Conservation (phyloP, 2,113 vertebrate genomes). For the Macquaria australasica region DNA sequence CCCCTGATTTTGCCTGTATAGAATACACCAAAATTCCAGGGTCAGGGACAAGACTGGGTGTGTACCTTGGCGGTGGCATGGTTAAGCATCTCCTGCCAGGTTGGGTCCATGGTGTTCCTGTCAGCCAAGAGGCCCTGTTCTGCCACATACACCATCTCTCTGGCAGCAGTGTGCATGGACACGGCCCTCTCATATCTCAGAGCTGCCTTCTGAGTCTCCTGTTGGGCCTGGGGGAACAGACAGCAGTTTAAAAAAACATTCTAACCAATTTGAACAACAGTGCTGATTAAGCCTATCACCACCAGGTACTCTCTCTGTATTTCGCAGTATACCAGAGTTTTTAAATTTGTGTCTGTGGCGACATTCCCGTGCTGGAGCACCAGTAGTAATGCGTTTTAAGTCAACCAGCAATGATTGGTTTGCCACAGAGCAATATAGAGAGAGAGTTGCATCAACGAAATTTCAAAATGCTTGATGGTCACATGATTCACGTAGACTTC, state of each 20-base stretch:
- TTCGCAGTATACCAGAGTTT: too few relatives aligned
- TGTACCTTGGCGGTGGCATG: conserved; percentile 92
- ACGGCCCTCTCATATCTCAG: conserved; percentile 92
- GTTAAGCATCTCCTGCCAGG: conserved; percentile 97
- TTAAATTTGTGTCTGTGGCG: too few relatives aligned
- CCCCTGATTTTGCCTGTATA: neutral
- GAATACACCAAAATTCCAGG: neutral
- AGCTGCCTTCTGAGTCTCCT: conserved; percentile 93
- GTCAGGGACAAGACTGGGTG: too few relatives aligned
- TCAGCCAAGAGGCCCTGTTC: conserved; percentile 93
- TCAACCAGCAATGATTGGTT: too few relatives aligned
- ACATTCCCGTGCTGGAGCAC: too few relatives aligned
- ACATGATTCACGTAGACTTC: too few relatives aligned
- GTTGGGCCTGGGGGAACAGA: conserved; percentile 87
- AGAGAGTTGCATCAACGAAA: too few relatives aligned
- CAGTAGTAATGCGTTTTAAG: too few relatives aligned
- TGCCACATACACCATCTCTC: conserved; percentile 95
- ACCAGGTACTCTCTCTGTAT: too few relatives aligned
- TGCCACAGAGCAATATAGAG: too few relatives aligned
- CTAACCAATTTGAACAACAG: neutral
- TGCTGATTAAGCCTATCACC: too few relatives aligned
- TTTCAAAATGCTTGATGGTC: too few relatives aligned
- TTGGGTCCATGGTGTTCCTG: conserved; percentile 92
- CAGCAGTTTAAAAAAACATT: conserved; percentile 2
- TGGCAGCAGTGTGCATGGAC: conserved; percentile 93